A percentile compares a stretch with the other conserved stretches of the same genome.
Conservation (phyloP, 2,797 vertebrate genomes). For the Siniperca obscura region DNA sequence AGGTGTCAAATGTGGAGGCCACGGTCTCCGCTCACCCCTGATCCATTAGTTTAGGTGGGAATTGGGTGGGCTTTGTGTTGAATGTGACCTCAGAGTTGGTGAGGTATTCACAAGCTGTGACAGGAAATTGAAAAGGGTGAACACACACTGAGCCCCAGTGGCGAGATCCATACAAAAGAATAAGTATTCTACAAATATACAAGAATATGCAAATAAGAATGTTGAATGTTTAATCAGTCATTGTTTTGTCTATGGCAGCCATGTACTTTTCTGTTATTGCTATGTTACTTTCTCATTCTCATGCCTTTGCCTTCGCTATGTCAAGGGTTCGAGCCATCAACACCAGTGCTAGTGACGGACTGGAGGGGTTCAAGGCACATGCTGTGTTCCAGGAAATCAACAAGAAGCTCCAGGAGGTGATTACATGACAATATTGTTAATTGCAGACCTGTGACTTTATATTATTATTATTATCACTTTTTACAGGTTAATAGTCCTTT, state of each 20-base stretch:
- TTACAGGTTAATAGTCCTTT: background rate
- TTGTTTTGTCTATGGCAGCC: background rate
- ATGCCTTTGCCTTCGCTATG: background rate
- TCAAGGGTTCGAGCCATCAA: conserved; percentile 79
- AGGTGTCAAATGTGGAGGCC: background rate
- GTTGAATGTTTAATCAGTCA: background rate
- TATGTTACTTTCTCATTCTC: background rate
- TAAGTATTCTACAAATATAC: background rate
- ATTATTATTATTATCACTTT: background rate
- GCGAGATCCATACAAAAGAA: background rate
- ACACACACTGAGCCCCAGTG: background rate
- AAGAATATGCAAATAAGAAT: no score
- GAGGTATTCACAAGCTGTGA: background rate
- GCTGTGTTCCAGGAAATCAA: conserved; percentile 94
- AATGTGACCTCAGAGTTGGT: background rate
- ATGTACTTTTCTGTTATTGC: rapidly evolving
- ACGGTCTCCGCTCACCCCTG: no score
- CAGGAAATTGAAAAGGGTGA: background rate
- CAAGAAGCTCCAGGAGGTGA: conserved; percentile 93
- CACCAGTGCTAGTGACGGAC: conserved; percentile 79
- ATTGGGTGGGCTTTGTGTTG: background rate
- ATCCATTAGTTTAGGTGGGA: background rate
- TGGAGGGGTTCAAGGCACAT: conserved; percentile 92
- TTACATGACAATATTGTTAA: background rate
- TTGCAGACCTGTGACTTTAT: background rate